Evolutionary conservation across 2,113 vertebrate genomes (phyloP), one percentile per base, ranked within the genome.

Genomic region (Cromileptes altivelis): DNA sequence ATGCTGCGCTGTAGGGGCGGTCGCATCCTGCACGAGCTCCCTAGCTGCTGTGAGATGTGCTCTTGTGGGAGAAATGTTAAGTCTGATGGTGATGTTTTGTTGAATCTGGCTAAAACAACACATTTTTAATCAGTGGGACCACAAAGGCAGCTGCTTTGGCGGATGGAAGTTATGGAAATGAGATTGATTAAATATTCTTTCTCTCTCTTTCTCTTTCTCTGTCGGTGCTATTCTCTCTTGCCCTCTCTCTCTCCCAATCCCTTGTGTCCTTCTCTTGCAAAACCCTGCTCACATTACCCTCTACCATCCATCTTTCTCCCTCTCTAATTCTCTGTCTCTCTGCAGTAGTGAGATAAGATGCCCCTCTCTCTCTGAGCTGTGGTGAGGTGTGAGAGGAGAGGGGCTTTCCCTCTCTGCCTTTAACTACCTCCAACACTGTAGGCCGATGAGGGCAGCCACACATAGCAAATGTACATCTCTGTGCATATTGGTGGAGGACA

Each of bases 291-390:
- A 86, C 86, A 80, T 85, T 87, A 84, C 75, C 62, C 81, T 78
- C 70, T 85, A 75, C 80, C 90, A 89, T 93, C 88, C 82, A 86
- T 92, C 90, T 86, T 78, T 83, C 78, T 78, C 58, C 50, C 71
- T 71, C 81, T 82, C 82, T 90, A 85, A 89, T 85, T 85, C 75
- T 72, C 74, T 12, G 73, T 88, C 88, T 88, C 81, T 94, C 94
- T 95, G 94, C 91, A 83, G 80, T 57, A 19, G 78, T 62, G 92
- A 93, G 94, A 94, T 95, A 94, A 95, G 93, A 91, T 89, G 88
- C 86, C 80, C 49, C 68, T 86, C 68, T 69, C 79, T 87, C 79
- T 87, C 80, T 73, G 85, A 91, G 89, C 80, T 62, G 69, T 75
- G 55, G 71, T 73, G 84, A 88, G 87, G 81, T 88, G 84, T 73